Percentiles rank a stretch among this genome's conserved stretches.
phyloP scores from a whole-genome alignment of 2,113 vertebrate species.

The Acanthochromis polyacanthus region DNA sequence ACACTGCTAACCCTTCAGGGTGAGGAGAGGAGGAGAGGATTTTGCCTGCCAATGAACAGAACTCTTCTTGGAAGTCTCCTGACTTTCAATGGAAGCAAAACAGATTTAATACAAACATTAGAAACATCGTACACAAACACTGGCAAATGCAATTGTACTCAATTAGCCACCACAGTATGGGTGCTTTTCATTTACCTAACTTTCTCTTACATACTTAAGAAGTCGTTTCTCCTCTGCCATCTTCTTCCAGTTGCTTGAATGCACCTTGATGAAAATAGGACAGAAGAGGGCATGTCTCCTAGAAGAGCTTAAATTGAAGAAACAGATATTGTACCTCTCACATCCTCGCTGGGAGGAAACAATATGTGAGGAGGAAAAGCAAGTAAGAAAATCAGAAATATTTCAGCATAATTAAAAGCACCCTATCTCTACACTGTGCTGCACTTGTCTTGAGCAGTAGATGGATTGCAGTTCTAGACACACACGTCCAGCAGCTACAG shows the following conservation, averaged over 20 bases:
- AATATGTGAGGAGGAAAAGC: no score
- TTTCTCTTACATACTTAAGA: no score
- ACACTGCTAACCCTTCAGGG: slow-evolving; percentile 62
- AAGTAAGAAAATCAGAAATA: no score
- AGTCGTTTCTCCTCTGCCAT: no score
- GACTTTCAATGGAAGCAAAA: slow-evolving; percentile 41
- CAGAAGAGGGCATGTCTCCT: no score
- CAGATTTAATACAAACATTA: slow-evolving; percentile 18
- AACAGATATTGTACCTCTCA: no score
- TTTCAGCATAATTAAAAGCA: no score
- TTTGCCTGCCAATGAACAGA: slow-evolving; percentile 35
- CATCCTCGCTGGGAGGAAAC: no score
- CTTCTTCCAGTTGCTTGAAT: no score
- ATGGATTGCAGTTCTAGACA: neutral
- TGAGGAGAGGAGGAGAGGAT: slow-evolving; percentile 5
- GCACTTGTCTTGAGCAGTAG: neutral
- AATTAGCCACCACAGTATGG: neutral
- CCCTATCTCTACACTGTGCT: neutral
- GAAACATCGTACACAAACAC: neutral
- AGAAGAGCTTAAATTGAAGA: no score
- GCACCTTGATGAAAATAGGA: no score
- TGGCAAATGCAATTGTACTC: slow-evolving; percentile 4
- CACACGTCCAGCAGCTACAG: neutral
- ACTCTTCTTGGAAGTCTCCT: slow-evolving; percentile 35
- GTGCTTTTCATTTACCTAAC: no score